Base-by-base conservation (phyloP, 2,113 vertebrate species). In the Lagopus leucura region DNA sequence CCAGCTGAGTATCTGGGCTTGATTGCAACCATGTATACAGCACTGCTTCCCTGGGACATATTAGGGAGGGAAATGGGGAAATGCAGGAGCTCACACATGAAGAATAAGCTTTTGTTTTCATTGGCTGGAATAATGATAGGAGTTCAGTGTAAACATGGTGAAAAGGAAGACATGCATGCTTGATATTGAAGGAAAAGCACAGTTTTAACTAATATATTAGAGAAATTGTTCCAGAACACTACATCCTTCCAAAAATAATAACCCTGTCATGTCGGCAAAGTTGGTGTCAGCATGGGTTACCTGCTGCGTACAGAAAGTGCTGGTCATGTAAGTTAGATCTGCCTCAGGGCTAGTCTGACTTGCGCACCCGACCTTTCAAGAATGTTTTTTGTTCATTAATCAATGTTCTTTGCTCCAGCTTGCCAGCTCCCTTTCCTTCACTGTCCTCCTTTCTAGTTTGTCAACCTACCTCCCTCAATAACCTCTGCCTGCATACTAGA, bases 161-260 rank as follows among this genome's bases (percentile, higher is more conserved):
- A 90, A 97, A 97, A 97, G 86, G 90, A 95, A 96, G 95, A 93
- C 93, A 95, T 74, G 76, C 80, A 78, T 96, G 82, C 92, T 86
- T 92, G 95, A 96, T 96, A 79, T 91, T 96, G 95, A 97, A 96
- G 86, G 95, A 97, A 97, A 96, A 92, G 86, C 86, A 91, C 86
- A 81, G 88, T 96, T 97, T 97, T 97, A 96, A 96, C 95, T 94
- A 95, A 97, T 95, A 90, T 91, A 96, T 97, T 96, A 96, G 71
- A 97, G 83, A 97, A 97, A 97, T 95, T 97, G 92, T 97, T 97
- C 95, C 97, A 97, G 96, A 98, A 97, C 84, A 43, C 88, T 95
- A 95, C 90, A 96, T 96, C 87, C 94, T 97, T 97, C 95, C 96
- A 97, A 97, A 97, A 98, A 97, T 96, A 98, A 98, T 96, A 98